Evolutionary conservation across 23 tunicate genomes (phyloP).

Genomic region (Clavelina lepadiformis): DNA sequence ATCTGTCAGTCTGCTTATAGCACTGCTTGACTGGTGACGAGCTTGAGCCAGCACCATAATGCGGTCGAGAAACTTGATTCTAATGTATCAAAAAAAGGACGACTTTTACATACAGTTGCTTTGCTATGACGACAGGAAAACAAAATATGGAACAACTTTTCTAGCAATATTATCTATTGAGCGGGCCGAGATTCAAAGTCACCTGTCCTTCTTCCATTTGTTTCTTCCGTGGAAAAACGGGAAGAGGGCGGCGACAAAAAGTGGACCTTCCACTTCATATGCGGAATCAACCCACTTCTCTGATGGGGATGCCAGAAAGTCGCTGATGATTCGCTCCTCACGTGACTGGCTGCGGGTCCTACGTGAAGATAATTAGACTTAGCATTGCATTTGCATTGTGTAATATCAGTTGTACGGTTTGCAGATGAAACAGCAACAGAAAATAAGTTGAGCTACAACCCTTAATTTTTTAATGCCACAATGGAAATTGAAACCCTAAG

Average conservation of each 20-base stretch:
- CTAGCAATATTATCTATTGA: too few relatives aligned
- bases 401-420: not conserved
- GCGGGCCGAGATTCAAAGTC: not conserved
- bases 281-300: constrained; percentile 84
- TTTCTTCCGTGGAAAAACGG: constrained; percentile 43
- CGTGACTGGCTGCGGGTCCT: constrained; percentile 61
- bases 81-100: too few relatives aligned
- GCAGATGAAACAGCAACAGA: not conserved
- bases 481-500: not conserved
- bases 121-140: too few relatives aligned
- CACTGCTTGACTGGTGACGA: constrained; percentile 25
- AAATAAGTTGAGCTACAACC: not conserved
- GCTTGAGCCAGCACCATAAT: constrained; percentile 57
- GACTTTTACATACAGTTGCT: too few relatives aligned
- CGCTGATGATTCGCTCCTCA: constrained; percentile 59
- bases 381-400: too few relatives aligned
- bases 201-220: constrained; percentile 64
- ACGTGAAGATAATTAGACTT: too few relatives aligned
- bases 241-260: constrained; percentile 45
- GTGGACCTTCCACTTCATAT: constrained; percentile 85
- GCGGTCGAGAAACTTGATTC: constrained; percentile 43
- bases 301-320: constrained; percentile 20
- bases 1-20: constrained; percentile 39
- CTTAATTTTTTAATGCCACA: not conserved
- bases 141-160: too few relatives aligned